A percentile compares a stretch with the other conserved stretches of the same genome.
Evolutionary conservation across 2,113 vertebrate genomes (phyloP).

Genomic region (Cephalopholis sonnerati): DNA sequence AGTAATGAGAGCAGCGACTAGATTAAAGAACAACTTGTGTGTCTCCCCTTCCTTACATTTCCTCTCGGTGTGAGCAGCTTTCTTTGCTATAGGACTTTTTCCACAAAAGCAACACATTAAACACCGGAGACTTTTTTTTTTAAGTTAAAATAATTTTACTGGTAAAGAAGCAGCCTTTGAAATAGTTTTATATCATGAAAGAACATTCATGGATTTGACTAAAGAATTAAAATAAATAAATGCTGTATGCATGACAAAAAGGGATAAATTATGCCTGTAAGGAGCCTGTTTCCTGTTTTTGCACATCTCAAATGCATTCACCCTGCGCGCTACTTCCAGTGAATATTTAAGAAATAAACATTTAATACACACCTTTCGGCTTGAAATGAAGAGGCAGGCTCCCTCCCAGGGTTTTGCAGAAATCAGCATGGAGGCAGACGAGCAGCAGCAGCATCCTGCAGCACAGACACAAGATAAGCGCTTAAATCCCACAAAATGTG

Average conservation of each 20-base stretch:
- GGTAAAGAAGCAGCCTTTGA: slow-evolving; percentile 1
- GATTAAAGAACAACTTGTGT: slow-evolving; percentile 88
- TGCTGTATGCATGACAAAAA: not conserved
- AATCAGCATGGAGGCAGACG: slow-evolving; percentile 80
- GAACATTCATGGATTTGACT: slow-evolving; percentile 15
- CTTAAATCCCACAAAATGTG: slow-evolving; percentile 87
- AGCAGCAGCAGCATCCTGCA: slow-evolving; percentile 68
- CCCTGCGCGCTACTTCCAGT: not conserved
- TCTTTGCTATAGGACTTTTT: slow-evolving; percentile 14
- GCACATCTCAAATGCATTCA: slow-evolving; percentile 4
- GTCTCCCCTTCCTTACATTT: slow-evolving; percentile 50
- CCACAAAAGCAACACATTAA: slow-evolving; percentile 31
- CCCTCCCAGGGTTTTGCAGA: slow-evolving; percentile 79
- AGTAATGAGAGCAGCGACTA: slow-evolving; percentile 93
- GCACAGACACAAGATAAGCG: slow-evolving; percentile 51
- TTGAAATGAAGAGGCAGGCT: slow-evolving; percentile 79
- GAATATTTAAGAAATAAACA: slow-evolving; percentile 44
- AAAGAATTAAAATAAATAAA: slow-evolving; percentile 39
- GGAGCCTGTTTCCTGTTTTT: slow-evolving; percentile 11
- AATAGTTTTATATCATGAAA: slow-evolving; percentile 18
- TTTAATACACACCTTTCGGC: slow-evolving; percentile 88
- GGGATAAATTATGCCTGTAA: not conserved
- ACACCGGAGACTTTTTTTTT: slow-evolving; percentile 4
- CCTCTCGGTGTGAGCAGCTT: slow-evolving; percentile 39
- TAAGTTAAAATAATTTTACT: slow-evolving; percentile 27